These are phyloP conservation scores for Eilema griseolum DNA, from an alignment of 2,888 invertebrate genomes.

Conservation along the genomic window DNA sequence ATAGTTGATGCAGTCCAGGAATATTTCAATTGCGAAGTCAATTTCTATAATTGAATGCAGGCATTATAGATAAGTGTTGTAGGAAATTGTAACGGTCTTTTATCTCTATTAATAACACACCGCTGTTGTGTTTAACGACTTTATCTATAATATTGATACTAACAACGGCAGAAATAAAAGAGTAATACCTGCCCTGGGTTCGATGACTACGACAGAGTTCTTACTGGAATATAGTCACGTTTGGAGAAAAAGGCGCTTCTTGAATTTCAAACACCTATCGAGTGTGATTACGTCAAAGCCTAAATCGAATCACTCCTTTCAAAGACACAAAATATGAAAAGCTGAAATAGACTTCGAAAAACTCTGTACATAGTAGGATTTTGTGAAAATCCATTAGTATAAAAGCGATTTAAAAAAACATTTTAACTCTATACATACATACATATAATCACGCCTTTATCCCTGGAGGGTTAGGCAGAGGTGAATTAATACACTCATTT, in stretches of 20 bases:
- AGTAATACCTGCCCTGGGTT: conserved; percentile 25
- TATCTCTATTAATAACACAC: conserved; percentile 37
- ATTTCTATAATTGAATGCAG: conserved; percentile 24
- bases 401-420: conserved; percentile 47
- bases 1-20: conserved; percentile 22
- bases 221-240: conserved; percentile 40
- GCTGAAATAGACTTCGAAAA: conserved; percentile 36
- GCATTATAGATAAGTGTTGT: conserved; percentile 11
- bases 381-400: conserved; percentile 52
- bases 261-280: conserved; percentile 50
- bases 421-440: too few relatives aligned
- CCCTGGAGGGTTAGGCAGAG: too few relatives aligned
- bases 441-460: too few relatives aligned
- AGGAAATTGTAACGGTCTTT: conserved; percentile 23
- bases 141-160: conserved; percentile 30
- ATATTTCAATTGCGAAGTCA: conserved; percentile 24
- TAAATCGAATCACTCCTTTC: conserved; percentile 53
- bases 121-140: conserved; percentile 28
- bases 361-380: conserved; percentile 31
- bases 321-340: conserved; percentile 43
- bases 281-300: conserved; percentile 50
- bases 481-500: too few relatives aligned
- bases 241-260: conserved; percentile 39
- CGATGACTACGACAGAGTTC: conserved; percentile 31
- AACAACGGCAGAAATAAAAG: conserved; percentile 30